phyloP scores from a whole-genome alignment of 2,113 vertebrate genomes.

The Perca schrenkii region DNA sequence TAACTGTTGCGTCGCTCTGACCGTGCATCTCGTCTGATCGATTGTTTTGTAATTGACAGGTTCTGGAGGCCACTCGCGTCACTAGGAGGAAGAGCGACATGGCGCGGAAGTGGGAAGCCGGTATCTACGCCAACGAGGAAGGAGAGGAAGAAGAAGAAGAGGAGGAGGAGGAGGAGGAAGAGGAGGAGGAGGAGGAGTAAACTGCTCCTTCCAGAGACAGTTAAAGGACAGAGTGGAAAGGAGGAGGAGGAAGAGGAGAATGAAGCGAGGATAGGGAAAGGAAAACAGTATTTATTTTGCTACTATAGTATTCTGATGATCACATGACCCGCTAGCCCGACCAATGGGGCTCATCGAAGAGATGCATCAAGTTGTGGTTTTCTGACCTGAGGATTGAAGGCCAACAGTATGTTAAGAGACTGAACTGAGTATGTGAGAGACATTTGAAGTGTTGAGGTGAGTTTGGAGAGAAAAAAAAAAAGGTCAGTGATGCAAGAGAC shows the following conservation, averaged over 20 bases:
- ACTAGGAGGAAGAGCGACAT: slow-evolving; percentile 96
- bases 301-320: slow-evolving; percentile 57
- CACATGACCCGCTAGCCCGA: slow-evolving; percentile 52
- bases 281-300: slow-evolving; percentile 80
- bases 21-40: slow-evolving; percentile 6
- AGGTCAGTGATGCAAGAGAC: slow-evolving; percentile 34
- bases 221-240: neutral
- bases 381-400: slow-evolving; percentile 46
- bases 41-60: slow-evolving; percentile 81
- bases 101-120: slow-evolving; percentile 96
- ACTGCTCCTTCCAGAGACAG: slow-evolving; percentile 36
- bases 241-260: slow-evolving; percentile 33
- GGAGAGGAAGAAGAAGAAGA: slow-evolving; percentile 86
- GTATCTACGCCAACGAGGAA: slow-evolving; percentile 95
- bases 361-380: slow-evolving; percentile 20
- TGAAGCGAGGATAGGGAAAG: slow-evolving; percentile 35
- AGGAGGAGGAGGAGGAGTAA: slow-evolving; percentile 81
- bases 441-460: slow-evolving; percentile 42
- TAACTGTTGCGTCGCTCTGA: neutral
- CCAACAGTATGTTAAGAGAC: slow-evolving; percentile 41
- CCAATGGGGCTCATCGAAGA: slow-evolving; percentile 25
- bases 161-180: slow-evolving; percentile 75
- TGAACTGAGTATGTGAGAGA: slow-evolving; percentile 41
- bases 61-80: slow-evolving; percentile 95
- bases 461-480: slow-evolving; percentile 8